These are phyloP conservation scores for Rhinichthys osculus DNA, from an alignment of 2,797 vertebrate genomes.

Conservation along the genomic window DNA sequence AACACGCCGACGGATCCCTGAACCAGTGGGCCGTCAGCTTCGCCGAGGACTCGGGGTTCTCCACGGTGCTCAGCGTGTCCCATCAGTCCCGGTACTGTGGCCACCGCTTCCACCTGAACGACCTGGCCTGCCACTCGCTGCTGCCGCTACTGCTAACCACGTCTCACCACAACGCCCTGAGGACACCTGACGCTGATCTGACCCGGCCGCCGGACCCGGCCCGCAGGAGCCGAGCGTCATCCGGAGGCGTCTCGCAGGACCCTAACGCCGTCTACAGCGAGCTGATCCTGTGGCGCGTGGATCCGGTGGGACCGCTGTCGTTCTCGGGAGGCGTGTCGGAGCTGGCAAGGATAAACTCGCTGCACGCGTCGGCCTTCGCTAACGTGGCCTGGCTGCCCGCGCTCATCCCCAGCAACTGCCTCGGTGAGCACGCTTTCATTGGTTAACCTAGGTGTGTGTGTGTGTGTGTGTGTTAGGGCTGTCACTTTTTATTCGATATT, in stretches of 20 bases:
- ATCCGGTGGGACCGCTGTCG: slow-evolving; percentile 95
- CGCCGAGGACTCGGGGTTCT: slow-evolving; percentile 96
- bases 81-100: slow-evolving; percentile 98
- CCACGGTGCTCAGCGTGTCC: slow-evolving; percentile 95
- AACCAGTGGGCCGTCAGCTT: slow-evolving; percentile 99
- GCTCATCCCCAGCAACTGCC: slow-evolving; percentile 95
- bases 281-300: slow-evolving; percentile 97
- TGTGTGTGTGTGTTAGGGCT: too few relatives aligned
- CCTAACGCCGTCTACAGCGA: slow-evolving; percentile 94
- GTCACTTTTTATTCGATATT: too few relatives aligned
- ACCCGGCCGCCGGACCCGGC: slow-evolving; percentile 28
- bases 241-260: slow-evolving; percentile 83
- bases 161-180: slow-evolving; percentile 94
- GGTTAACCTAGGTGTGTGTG: not conserved
- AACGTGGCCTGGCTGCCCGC: slow-evolving; percentile 97
- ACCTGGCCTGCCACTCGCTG: slow-evolving; percentile 95
- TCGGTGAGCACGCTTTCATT: slow-evolving; percentile 82
- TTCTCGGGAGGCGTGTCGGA: slow-evolving; percentile 97
- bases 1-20: slow-evolving; percentile 94
- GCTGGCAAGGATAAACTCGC: slow-evolving; percentile 96
- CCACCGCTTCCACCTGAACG: slow-evolving; percentile 98
- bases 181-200: slow-evolving; percentile 79
- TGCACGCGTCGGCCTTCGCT: slow-evolving; percentile 95
- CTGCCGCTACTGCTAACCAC: slow-evolving; percentile 96
- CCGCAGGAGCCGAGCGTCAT: slow-evolving; percentile 70